Conservation (phyloP, 2,888 invertebrate genomes). For the Cephus pygmeus region DNA sequence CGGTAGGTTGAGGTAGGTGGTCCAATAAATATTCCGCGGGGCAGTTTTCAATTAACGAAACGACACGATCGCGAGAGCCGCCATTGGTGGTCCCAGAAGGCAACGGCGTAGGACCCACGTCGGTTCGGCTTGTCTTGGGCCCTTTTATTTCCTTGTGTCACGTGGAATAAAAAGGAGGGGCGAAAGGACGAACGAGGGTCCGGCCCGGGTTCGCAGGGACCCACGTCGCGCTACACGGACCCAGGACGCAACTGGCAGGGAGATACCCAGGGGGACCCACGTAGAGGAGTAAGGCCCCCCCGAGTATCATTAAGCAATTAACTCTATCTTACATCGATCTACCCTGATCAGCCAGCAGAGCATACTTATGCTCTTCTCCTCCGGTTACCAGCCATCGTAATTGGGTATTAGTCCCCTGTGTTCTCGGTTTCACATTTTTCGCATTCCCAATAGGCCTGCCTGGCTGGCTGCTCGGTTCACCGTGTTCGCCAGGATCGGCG, state of each 20-base stretch:
- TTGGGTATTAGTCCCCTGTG: conserved; percentile 22
- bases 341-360: conserved; percentile 21
- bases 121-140: conserved; percentile 19
- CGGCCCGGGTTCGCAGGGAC: not conserved
- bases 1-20: conserved; percentile 19
- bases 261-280: conserved; percentile 12
- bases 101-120: conserved; percentile 17
- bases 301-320: conserved; percentile 25
- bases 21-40: conserved; percentile 24
- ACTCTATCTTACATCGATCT: conserved; percentile 26
- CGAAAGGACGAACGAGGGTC: not conserved
- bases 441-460: conserved; percentile 16
- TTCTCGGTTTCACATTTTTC: conserved; percentile 13
- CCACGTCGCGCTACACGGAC: not conserved
- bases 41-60: conserved; percentile 26
- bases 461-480: not conserved
- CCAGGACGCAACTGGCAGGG: not conserved
- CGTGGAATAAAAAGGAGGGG: not conserved
- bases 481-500: not conserved
- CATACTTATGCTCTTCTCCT: conserved; percentile 15
- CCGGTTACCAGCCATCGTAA: conserved; percentile 20
- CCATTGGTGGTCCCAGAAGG: conserved; percentile 22
- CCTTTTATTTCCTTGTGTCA: conserved; percentile 19
- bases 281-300: conserved; percentile 8
- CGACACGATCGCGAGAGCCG: conserved; percentile 21